A percentile compares a stretch with the other conserved stretches of the same genome.
Conservation (phyloP, 2,113 vertebrate species). For the Tiliqua scincoides region DNA sequence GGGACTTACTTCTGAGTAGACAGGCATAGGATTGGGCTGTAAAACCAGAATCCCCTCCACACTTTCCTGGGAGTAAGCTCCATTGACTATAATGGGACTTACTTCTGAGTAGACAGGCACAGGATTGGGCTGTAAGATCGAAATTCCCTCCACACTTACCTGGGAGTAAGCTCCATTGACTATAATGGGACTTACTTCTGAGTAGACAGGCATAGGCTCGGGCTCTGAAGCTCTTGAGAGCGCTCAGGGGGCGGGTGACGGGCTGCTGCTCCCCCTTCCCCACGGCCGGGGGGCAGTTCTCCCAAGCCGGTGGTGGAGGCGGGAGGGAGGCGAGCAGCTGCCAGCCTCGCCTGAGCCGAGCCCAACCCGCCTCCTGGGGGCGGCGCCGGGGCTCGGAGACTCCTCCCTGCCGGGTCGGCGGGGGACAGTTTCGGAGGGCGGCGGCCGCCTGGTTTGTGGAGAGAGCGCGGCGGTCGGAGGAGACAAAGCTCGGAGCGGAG, state of each 20-base stretch:
- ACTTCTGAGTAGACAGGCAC: no score
- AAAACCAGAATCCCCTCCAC: no score
- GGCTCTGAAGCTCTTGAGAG: not conserved
- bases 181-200: no score
- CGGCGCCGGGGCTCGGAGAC: constrained; percentile 21
- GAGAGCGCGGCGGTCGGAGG: not conserved
- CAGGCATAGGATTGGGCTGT: no score
- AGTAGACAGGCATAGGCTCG: no score
- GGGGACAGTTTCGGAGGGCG: constrained; percentile 25
- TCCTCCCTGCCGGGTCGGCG: constrained; percentile 39
- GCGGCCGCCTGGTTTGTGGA: not conserved
- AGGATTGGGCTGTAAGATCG: no score
- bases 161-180: no score
- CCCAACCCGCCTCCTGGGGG: not conserved
- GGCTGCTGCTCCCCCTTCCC: not conserved
- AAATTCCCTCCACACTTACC: no score
- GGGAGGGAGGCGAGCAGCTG: not conserved
- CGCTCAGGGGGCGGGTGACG: not conserved
- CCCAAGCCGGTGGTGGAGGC: not conserved
- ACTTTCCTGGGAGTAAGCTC: no score
- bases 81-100: no score
- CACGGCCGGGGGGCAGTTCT: not conserved
- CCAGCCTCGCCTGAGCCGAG: not conserved
- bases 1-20: no score
- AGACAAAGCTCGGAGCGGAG: constrained; percentile 34